A percentile compares a stretch with the other conserved stretches of the same genome.
Conservation (phyloP, 2,797 vertebrate species). For the Falco peregrinus region DNA sequence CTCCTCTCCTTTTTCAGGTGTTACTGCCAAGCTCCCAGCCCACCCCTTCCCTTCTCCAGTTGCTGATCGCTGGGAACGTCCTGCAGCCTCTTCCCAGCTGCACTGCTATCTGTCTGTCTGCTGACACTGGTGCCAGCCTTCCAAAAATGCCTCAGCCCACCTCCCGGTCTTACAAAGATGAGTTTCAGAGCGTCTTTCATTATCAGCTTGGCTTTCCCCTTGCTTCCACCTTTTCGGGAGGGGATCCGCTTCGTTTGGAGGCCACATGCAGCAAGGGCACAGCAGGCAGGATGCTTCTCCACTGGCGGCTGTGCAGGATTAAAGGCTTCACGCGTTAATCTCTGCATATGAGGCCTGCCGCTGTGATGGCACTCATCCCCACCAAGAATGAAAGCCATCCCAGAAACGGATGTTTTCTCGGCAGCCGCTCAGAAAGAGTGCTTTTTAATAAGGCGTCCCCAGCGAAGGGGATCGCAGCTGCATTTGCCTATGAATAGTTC, state of each 20-base stretch:
- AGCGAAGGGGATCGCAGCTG: not conserved
- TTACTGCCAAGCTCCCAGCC: not conserved
- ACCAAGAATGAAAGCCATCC: not conserved
- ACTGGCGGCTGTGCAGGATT: not conserved
- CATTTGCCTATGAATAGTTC: conserved; percentile 42
- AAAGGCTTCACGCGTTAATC: not conserved
- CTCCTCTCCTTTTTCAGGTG: conserved; percentile 1
- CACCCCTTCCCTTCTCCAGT: not conserved
- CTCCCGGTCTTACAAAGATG: not conserved
- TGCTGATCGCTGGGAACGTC: not conserved
- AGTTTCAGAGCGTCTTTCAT: not conserved
- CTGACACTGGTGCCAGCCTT: not conserved
- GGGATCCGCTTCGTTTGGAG: not conserved
- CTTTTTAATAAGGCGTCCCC: not conserved
- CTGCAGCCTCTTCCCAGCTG: not conserved
- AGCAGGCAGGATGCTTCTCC: not conserved
- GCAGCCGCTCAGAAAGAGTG: not conserved
- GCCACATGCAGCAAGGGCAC: not conserved
- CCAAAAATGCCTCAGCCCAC: not conserved
- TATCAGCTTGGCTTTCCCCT: not conserved
- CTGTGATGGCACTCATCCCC: not conserved
- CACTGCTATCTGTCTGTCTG: not conserved
- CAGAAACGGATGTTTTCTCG: conserved; percentile 14
- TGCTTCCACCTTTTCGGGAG: not conserved
- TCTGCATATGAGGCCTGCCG: not conserved